phyloP scores from a whole-genome alignment of 2,888 invertebrate species.

The Quadriops clusia region DNA sequence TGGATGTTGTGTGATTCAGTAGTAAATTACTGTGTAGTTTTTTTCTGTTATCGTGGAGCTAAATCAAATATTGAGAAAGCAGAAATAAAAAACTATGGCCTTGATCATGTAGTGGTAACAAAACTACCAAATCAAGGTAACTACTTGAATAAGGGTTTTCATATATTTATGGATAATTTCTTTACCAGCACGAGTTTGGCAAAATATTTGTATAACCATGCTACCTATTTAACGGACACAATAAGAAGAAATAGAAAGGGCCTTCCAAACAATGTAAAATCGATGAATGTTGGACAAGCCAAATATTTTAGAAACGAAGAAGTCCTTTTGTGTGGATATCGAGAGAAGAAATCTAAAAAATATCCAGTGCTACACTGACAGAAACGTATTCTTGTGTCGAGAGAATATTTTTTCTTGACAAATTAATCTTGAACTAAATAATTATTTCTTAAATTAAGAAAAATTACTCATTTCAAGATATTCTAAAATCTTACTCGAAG shows the following conservation, averaged over 20 bases:
- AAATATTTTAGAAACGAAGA: slow-evolving; percentile 17
- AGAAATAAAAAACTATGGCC: slow-evolving; percentile 17
- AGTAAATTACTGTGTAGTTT: slow-evolving; percentile 20
- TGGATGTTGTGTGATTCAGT: slow-evolving; percentile 22
- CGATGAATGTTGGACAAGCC: slow-evolving; percentile 12
- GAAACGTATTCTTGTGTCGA: no score
- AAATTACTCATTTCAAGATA: no score
- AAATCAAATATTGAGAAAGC: slow-evolving; percentile 15
- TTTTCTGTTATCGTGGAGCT: slow-evolving; percentile 19
- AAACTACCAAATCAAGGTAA: slow-evolving; percentile 19
- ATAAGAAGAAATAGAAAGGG: slow-evolving; percentile 18
- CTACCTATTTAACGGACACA: slow-evolving; percentile 17
- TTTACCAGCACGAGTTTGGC: slow-evolving; percentile 19
- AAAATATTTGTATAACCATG: slow-evolving; percentile 13
- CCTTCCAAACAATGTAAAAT: slow-evolving; percentile 16
- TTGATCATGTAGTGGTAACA: slow-evolving; percentile 16
- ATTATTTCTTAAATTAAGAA: no score
- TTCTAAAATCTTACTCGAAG: no score
- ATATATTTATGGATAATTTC: slow-evolving; percentile 20
- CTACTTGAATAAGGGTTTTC: slow-evolving; percentile 21
- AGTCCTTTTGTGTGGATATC: slow-evolving; percentile 17
- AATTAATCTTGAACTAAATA: no score
- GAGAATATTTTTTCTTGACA: no score
- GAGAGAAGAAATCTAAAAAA: slow-evolving; percentile 19
- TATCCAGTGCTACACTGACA: slow-evolving; percentile 17